Conservation (phyloP, 2,113 vertebrate species). For the Mormyrus lacerda region DNA sequence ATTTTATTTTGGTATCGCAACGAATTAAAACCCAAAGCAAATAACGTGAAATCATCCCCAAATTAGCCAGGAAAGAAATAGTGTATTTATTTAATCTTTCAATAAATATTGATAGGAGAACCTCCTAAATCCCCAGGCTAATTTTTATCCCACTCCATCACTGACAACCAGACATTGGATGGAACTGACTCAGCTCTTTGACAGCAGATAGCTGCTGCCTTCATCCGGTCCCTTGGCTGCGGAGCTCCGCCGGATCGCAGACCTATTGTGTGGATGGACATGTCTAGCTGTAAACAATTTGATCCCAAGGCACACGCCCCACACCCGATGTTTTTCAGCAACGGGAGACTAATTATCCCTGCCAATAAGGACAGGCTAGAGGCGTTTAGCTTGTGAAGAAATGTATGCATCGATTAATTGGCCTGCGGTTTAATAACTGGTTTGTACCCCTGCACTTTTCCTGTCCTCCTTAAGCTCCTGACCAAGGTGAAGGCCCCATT, state of each 20-base stretch:
- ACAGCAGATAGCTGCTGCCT: background rate
- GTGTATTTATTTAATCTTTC: background rate
- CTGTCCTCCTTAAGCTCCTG: background rate
- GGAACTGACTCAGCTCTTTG: background rate
- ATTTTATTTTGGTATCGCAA: background rate
- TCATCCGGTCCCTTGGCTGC: background rate
- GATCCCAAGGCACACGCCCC: background rate
- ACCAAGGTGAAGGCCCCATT: background rate
- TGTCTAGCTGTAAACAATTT: background rate
- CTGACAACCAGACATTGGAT: background rate
- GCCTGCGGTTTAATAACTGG: background rate
- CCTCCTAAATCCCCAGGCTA: background rate
- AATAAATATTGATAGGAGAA: background rate
- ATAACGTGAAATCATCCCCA: background rate
- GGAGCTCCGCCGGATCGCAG: background rate
- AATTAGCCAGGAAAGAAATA: background rate
- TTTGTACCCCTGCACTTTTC: background rate
- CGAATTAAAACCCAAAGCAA: background rate
- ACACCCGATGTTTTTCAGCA: background rate
- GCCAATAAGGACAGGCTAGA: background rate
- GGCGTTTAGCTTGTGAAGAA: background rate
- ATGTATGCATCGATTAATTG: background rate
- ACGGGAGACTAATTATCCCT: background rate
- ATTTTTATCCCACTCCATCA: background rate
- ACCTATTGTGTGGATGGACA: background rate